Percentiles rank a stretch among this genome's conserved stretches.
Evolutionary conservation across 2,113 vertebrate genomes (phyloP).

Genomic region (Platichthys flesus): DNA sequence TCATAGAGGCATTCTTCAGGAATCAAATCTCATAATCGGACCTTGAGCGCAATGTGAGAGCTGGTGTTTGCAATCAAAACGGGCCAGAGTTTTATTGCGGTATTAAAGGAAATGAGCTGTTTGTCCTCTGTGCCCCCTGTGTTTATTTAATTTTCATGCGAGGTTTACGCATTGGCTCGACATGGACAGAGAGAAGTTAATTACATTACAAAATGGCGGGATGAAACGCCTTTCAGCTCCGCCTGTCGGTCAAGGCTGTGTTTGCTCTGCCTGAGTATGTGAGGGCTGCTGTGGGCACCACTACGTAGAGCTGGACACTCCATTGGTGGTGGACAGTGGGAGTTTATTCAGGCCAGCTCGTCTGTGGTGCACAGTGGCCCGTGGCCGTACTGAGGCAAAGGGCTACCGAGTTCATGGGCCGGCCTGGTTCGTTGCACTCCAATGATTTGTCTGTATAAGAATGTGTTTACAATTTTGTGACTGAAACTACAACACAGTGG

Average conservation of each 20-base stretch:
- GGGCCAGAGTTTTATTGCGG: slow-evolving; percentile 63
- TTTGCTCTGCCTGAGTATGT: slow-evolving; percentile 74
- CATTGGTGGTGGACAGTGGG: slow-evolving; percentile 39
- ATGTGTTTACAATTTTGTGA: slow-evolving; percentile 1
- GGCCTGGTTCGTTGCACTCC: slow-evolving; percentile 9
- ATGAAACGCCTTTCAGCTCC: slow-evolving; percentile 52
- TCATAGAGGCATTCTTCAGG: slow-evolving; percentile 52
- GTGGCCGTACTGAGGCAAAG: slow-evolving; percentile 18
- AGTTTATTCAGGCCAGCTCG: slow-evolving; percentile 45
- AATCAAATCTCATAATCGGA: slow-evolving; percentile 58
- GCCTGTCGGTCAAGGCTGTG: slow-evolving; percentile 52
- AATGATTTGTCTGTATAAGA: background rate
- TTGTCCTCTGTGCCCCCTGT: slow-evolving; percentile 65
- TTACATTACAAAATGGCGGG: slow-evolving; percentile 62
- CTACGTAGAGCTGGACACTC: slow-evolving; percentile 37
- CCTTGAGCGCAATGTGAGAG: slow-evolving; percentile 56
- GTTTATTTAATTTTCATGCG: slow-evolving; percentile 71
- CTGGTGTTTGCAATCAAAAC: slow-evolving; percentile 69
- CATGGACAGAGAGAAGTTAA: slow-evolving; percentile 63
- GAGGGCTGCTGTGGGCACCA: slow-evolving; percentile 59
- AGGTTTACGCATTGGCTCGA: slow-evolving; percentile 51
- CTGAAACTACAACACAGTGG: background rate
- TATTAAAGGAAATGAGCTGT: slow-evolving; percentile 74
- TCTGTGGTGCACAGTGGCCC: slow-evolving; percentile 33
- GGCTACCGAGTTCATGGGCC: slow-evolving; percentile 58